Conservation (phyloP, 2,888 invertebrate genomes). For the Drosophila melanosoma region DNA sequence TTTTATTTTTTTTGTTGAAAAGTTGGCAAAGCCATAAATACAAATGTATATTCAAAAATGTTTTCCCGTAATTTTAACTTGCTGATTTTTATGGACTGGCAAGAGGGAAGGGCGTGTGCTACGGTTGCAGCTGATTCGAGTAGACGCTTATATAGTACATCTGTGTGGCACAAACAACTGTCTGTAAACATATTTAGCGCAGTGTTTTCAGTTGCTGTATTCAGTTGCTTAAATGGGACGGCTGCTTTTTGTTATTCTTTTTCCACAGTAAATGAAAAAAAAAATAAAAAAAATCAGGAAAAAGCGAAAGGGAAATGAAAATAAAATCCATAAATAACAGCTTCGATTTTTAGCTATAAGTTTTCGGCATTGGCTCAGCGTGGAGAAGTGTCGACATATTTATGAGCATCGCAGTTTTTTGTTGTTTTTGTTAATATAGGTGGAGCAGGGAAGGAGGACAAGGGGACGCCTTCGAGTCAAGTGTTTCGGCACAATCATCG, state of each 20-base stretch:
- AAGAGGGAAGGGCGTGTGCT: neutral
- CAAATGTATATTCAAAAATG: constrained; percentile 35
- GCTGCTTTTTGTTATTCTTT: constrained; percentile 23
- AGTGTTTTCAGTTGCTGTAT: constrained; percentile 46
- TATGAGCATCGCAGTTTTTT: constrained; percentile 45
- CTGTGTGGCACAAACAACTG: constrained; percentile 46
- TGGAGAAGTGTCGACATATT: constrained; percentile 70
- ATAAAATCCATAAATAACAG: constrained; percentile 73
- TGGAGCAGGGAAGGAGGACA: neutral
- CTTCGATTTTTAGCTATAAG: constrained; percentile 64
- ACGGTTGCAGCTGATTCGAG: constrained; percentile 14
- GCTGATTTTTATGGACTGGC: constrained; percentile 5
- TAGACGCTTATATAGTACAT: constrained; percentile 52
- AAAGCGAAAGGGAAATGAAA: constrained; percentile 23
- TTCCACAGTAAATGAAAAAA: constrained; percentile 16
- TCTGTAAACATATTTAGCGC: constrained; percentile 66
- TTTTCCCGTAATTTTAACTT: constrained; percentile 57
- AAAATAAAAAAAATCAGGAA: neutral
- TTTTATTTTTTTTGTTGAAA: constrained; percentile 4
- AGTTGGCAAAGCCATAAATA: constrained; percentile 23
- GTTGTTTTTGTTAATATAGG: constrained; percentile 1
- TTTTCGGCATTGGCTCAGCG: constrained; percentile 39
- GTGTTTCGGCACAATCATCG: constrained; percentile 50
- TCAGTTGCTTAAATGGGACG: constrained; percentile 55
- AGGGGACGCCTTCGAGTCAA: constrained; percentile 27